phyloP scores from a whole-genome alignment of 1,140 invertebrate species.

The Drosophila truncata region DNA sequence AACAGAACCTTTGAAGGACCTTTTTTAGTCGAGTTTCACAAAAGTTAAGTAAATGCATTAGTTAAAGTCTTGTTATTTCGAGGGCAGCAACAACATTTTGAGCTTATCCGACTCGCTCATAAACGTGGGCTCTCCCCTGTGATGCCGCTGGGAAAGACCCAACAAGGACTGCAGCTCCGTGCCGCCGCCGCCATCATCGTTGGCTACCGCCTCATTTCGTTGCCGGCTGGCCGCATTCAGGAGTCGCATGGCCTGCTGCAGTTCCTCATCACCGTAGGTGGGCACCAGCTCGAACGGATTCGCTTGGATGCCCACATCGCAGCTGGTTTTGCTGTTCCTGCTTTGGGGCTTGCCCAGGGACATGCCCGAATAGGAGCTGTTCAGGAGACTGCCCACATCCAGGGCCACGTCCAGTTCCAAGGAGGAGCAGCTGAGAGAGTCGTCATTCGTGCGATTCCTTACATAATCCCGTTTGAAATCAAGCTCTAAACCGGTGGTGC shows the following conservation, averaged over 20 bases:
- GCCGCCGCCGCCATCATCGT: constrained; percentile 55
- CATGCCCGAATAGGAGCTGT: constrained; percentile 86
- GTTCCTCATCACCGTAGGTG: constrained; percentile 74
- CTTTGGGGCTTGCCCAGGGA: constrained; percentile 86
- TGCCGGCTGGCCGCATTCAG: constrained; percentile 74
- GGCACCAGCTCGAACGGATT: constrained; percentile 87
- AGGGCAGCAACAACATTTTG: constrained; percentile 85
- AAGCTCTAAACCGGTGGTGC: constrained; percentile 20
- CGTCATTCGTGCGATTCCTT: constrained; percentile 40
- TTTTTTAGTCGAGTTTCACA: constrained; percentile 15
- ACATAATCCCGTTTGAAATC: constrained; percentile 66
- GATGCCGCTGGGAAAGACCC: constrained; percentile 53
- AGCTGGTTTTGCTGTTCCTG: constrained; percentile 85
- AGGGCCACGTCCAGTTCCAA: constrained; percentile 67
- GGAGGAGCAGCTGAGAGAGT: constrained; percentile 66
- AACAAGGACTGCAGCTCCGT: constrained; percentile 74
- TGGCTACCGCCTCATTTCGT: constrained; percentile 51
- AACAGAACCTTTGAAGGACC: background rate
- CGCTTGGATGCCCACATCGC: constrained; percentile 87
- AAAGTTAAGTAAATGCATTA: constrained; percentile 76
- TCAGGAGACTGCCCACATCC: constrained; percentile 65
- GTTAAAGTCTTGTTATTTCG: constrained; percentile 61
- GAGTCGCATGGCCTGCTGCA: constrained; percentile 73
- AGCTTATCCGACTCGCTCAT: constrained; percentile 85
- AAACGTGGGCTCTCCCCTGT: constrained; percentile 64